A percentile compares a stretch with the other conserved stretches of the same genome.
These are phyloP conservation scores for Drosophila neoperkinsi DNA, from an alignment of 2,888 invertebrate species.

Conservation along the genomic window DNA sequence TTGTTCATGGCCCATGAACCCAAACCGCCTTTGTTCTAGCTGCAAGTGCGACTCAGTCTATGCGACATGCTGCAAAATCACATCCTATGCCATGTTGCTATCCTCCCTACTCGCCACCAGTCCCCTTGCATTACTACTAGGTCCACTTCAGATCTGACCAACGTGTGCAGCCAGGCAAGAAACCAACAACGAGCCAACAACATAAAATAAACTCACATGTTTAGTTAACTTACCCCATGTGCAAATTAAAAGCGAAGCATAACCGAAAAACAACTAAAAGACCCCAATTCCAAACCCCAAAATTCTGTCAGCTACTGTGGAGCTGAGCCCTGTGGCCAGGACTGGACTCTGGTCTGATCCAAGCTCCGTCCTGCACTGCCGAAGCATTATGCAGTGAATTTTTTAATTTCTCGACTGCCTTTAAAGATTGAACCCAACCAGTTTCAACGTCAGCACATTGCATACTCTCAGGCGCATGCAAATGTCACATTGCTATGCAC, in stretches of 20 bases:
- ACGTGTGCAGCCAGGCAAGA: slow-evolving; percentile 58
- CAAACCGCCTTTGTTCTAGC: slow-evolving; percentile 45
- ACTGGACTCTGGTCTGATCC: slow-evolving; percentile 25
- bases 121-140: not conserved
- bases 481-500: slow-evolving; percentile 73
- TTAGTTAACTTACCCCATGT: slow-evolving; percentile 72
- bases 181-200: slow-evolving; percentile 58
- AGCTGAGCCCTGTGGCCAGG: slow-evolving; percentile 23
- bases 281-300: not conserved
- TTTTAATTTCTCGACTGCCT: slow-evolving; percentile 54
- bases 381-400: slow-evolving; percentile 54
- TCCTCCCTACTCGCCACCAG: not conserved
- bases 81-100: slow-evolving; percentile 37
- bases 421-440: slow-evolving; percentile 53
- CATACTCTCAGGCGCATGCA: slow-evolving; percentile 76
- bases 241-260: slow-evolving; percentile 72
- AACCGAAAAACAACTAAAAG: slow-evolving; percentile 62
- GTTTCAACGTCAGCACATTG: slow-evolving; percentile 53
- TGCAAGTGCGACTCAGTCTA: slow-evolving; percentile 38
- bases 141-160: slow-evolving; percentile 25
- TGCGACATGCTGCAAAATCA: slow-evolving; percentile 43
- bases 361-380: slow-evolving; percentile 39
- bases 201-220: slow-evolving; percentile 79
- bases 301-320: slow-evolving; percentile 7
- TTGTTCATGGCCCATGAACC: slow-evolving; percentile 39